Conservation (phyloP, 2,797 vertebrate genomes). For the Myoxocephalus aenaeus region DNA sequence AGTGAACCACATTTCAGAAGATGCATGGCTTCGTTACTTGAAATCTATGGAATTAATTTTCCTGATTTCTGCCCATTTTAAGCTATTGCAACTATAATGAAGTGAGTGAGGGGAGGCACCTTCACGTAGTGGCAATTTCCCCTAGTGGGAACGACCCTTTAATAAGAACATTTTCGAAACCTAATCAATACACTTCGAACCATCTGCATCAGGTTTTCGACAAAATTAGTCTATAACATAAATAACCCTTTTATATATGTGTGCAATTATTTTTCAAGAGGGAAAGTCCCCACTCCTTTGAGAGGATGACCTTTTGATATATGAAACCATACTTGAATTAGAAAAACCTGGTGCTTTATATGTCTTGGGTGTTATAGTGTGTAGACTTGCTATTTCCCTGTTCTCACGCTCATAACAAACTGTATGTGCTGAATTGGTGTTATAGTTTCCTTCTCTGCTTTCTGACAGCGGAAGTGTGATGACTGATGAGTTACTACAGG, state of each 20-base stretch:
- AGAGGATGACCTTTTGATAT: not conserved
- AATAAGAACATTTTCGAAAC: conserved; percentile 15
- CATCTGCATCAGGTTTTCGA: not conserved
- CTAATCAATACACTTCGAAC: not conserved
- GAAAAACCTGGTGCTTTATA: not conserved
- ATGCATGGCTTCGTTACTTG: conserved; percentile 10
- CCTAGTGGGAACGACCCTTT: not conserved
- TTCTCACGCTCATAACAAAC: not conserved
- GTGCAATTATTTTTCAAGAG: not conserved
- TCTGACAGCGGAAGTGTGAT: not conserved
- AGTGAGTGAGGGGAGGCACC: not conserved
- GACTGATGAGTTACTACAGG: not conserved
- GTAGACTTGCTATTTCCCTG: not conserved
- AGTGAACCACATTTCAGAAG: not conserved
- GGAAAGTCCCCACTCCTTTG: not conserved
- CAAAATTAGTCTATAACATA: not conserved
- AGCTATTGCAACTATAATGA: not conserved
- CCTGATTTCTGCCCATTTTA: conserved; percentile 6
- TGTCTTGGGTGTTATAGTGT: not conserved
- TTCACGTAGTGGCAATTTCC: conserved; percentile 20
- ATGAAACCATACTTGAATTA: not conserved
- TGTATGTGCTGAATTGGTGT: not conserved
- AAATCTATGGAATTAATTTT: conserved; percentile 27
- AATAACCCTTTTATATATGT: not conserved
- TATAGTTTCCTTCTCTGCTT: not conserved